Base-by-base conservation (phyloP, 2,888 invertebrate species). In the Platynereis dumerilii region DNA sequence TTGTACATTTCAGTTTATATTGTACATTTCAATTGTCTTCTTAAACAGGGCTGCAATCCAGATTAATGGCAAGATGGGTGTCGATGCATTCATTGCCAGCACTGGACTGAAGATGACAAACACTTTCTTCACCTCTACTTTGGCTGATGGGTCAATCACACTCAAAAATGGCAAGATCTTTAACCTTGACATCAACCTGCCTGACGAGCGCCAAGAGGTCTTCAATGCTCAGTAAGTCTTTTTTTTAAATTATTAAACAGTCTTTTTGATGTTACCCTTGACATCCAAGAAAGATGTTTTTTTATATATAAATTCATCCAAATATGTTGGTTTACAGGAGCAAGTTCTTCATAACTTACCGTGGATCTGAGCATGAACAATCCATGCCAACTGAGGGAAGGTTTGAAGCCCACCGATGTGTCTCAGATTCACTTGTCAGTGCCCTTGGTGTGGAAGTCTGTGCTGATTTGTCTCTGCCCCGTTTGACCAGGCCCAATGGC, bases 371-470 rank as follows among this genome's bases (percentile, higher is more conserved):
- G 70, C 83, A 88, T 60, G 87, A 87, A 20, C 91, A 91, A 76
- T 84, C 85, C 60, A 92, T 92, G 2, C 85, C 91, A 53, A 87
- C 87, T 68, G 86, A 87, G 70, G 88, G 88, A 70, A 86, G 88
- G 55, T 87, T 89, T 57, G 88, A 89, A 22, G 69, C 86, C 0
- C 71, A 78, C 15, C 69, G 74, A 7, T 86, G 86, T 72, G 77
- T 80, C 0, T 80, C 83, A 10, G 67, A 75, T 20, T 66, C 70
- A 2, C 28, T 94, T 54, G 92, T 92, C 74, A 88, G 89, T 68
- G 88, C 92, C 0, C 87, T 93, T 20, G 96, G 96, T 0, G 87
- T 96, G 60, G 92, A 93, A 86, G 85, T 95, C 54, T 96, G 95
- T 79, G 89, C 90, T 0, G 89, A 92, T 61, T 90, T 92, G 76